Percentiles rank a stretch among this genome's conserved stretches.
Conservation (phyloP, 1,140 invertebrate species). For the Nasonia longicornis region DNA sequence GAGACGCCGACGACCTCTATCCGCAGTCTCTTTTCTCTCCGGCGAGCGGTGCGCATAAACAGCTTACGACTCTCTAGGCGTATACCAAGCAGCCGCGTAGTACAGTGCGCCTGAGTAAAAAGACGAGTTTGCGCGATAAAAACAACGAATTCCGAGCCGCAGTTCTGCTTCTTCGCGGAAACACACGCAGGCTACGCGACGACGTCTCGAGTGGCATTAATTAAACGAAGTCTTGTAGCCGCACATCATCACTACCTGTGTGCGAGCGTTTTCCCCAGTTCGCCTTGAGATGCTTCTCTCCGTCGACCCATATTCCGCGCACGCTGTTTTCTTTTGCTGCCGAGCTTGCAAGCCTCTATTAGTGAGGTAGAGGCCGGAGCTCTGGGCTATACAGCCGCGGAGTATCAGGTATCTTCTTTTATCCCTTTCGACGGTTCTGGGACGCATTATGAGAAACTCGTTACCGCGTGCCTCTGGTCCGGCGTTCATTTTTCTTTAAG, state of each 20-base stretch:
- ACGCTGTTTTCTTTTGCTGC: neutral
- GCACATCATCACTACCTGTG: neutral
- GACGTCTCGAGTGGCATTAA: conserved; percentile 16
- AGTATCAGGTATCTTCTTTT: neutral
- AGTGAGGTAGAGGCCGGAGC: neutral
- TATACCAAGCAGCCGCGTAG: neutral
- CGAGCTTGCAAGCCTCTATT: neutral
- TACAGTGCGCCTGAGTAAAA: neutral
- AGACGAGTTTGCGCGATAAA: neutral
- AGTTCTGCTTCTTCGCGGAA: neutral
- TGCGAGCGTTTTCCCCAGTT: neutral
- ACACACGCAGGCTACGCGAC: neutral
- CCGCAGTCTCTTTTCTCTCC: neutral
- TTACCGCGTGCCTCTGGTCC: neutral
- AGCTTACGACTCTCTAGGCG: neutral
- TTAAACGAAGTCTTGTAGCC: conserved; percentile 9
- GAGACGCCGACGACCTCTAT: conserved; percentile 1
- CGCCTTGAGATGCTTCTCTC: neutral
- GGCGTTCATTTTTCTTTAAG: neutral
- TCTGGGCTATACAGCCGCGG: neutral
- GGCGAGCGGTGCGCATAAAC: neutral
- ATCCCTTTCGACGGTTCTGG: neutral
- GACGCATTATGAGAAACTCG: conserved; percentile 6
- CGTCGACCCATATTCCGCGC: neutral
- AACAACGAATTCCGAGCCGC: neutral